Evolutionary conservation across 2,888 invertebrate genomes (phyloP), one percentile per base, ranked within the genome.

Genomic region (Epirrita christyi): DNA sequence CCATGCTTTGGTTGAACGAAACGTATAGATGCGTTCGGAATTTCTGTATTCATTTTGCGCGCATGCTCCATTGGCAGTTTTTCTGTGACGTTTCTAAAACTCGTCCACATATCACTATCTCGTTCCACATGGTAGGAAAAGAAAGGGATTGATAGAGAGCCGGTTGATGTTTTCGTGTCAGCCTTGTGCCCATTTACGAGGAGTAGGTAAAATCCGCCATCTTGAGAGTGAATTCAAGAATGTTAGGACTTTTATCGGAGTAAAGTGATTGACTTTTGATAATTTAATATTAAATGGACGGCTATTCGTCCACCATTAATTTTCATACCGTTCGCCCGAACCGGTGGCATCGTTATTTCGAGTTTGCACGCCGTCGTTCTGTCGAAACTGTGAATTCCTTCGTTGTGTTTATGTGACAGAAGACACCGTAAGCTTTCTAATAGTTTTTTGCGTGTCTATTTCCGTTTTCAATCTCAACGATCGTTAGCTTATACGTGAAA

Each of bases 151-250:
- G 85, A 82, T 81, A 84, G 80, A 88, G 88, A 84, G 89, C 86
- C 86, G 85, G 89, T 89, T 90, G 88, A 92, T 91, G 90, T 91
- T 92, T 92, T 92, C 90, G 91, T 91, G 92, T 90, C 92, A 92
- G 92, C 92, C 90, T 92, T 92, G 92, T 92, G 83, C 91, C 88
- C 91, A 92, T 92, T 92, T 90, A 87, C 86, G 88, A 89, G 86
- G 88, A 87, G 90, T 91, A 88, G 88, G 89, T 91, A 91, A 91
- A 89, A 87, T 93, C 92, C 93, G 93, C 93, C 93, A 93, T 93
- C 93, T 93, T 93, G 93, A 93, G 93, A 93, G 89, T 90, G 88
- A 91, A 92, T 93, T 93, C 88, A 93, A 93, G 93, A 93, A 93
- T 93, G 92, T 92, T 84, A 85, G 86, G 88, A 92, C 87, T 89